A percentile compares a stretch with the other conserved stretches of the same genome.
These are phyloP conservation scores for Leptinotarsa texana DNA, from an alignment of 1,140 invertebrate genomes.

Conservation along the genomic window DNA sequence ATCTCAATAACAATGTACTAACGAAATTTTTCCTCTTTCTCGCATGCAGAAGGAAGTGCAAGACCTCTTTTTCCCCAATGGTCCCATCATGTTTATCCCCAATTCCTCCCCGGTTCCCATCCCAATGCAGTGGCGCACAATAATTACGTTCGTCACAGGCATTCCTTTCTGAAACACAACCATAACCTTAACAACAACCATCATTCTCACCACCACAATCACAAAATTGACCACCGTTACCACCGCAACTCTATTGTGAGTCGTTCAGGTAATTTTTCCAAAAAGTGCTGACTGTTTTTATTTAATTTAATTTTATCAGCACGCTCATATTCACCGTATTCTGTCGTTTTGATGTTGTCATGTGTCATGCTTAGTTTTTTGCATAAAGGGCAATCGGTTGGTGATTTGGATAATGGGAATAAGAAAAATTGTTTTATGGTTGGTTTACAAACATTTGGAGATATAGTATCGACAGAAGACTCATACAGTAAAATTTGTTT, in stretches of 20 bases:
- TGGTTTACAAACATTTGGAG: too few species aligned
- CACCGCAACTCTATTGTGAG: slow-evolving; percentile 67
- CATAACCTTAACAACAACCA: slow-evolving; percentile 59
- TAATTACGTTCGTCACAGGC: slow-evolving; percentile 61
- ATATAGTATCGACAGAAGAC: too few species aligned
- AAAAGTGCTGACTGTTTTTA: neutral
- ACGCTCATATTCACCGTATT: slow-evolving; percentile 13
- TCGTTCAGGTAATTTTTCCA: slow-evolving; percentile 63
- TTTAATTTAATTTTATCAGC: neutral
- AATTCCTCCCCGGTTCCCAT: slow-evolving; percentile 86
- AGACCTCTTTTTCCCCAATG: slow-evolving; percentile 87
- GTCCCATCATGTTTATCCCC: slow-evolving; percentile 89
- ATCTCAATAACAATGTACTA: neutral
- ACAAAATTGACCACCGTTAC: slow-evolving; percentile 59
- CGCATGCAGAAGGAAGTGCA: slow-evolving; percentile 52
- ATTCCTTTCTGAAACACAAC: slow-evolving; percentile 60
- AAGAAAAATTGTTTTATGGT: too few species aligned
- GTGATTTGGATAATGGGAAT: too few species aligned
- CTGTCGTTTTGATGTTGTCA: slow-evolving; percentile 1
- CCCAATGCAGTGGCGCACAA: slow-evolving; percentile 69
- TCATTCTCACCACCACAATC: slow-evolving; percentile 59
- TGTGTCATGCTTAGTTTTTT: neutral
- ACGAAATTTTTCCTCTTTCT: slow-evolving; percentile 36
- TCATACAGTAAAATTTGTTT: too few species aligned
- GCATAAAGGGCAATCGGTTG: neutral